Percentiles rank a stretch among this genome's conserved stretches.
These are phyloP conservation scores for Dinothrombium tinctorium DNA, from an alignment of 1,140 invertebrate genomes.

Conservation along the genomic window DNA sequence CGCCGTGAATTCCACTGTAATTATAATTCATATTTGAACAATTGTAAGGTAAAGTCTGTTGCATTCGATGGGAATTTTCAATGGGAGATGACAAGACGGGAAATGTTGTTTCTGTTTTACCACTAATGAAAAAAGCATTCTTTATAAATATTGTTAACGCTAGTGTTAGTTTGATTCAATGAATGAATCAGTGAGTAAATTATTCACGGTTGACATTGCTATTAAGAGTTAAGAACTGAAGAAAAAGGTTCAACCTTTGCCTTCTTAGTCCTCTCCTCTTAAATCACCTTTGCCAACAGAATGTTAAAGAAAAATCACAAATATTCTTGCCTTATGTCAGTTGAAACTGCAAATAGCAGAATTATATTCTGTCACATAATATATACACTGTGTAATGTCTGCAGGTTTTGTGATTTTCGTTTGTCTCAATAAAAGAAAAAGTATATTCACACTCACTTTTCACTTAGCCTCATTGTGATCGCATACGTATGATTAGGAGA, in stretches of 20 bases:
- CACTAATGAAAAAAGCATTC: conserved; percentile 1
- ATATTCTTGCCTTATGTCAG: too few species aligned
- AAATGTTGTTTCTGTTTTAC: conserved; percentile 10
- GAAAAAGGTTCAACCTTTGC: conserved; percentile 15
- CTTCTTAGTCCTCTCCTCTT: conserved; percentile 5
- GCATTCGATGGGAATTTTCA: background rate
- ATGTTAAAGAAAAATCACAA: too few species aligned
- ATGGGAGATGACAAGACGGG: background rate
- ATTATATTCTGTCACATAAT: too few species aligned
- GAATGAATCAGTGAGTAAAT: background rate
- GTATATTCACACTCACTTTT: too few species aligned
- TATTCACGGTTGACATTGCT: background rate
- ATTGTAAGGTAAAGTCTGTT: too few species aligned
- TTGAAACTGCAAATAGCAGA: too few species aligned
- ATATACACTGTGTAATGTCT: too few species aligned
- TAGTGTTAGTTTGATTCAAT: too few species aligned
- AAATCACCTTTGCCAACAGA: background rate
- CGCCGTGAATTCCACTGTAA: background rate
- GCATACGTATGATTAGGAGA: background rate
- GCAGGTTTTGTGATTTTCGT: too few species aligned
- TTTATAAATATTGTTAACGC: too few species aligned
- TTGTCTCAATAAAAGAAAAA: too few species aligned
- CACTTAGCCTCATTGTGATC: background rate
- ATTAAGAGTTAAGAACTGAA: background rate
- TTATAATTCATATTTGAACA: background rate